Base-by-base conservation (phyloP, 2,797 vertebrate genomes). In the Platalea minor region DNA sequence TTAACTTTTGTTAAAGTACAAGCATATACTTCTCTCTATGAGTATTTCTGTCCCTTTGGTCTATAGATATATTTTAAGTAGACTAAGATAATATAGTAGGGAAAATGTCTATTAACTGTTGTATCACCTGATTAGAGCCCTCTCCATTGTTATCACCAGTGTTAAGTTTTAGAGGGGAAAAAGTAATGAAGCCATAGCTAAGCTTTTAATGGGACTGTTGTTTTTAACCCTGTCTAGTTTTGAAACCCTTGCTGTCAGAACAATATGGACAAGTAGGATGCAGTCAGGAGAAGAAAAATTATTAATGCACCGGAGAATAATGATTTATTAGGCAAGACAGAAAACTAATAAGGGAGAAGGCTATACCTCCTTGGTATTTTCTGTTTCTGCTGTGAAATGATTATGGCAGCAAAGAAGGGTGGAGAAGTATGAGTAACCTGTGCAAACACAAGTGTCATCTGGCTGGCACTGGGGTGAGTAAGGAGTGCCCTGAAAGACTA, bases 391-490 rank as follows among this genome's bases (percentile, higher is more conserved):
- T 80, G 29, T 60, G 57, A 43, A 85, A 48, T 45, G 5, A 29
- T 64, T 63, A 65, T 28, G 19, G 54, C 53, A 75, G 84, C 59
- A 88, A 89, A 88, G 89, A 88, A 81, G 56, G 91, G 86, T 88
- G 91, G 94, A 82, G 91, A 83, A 80, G 50, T 80, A 39, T 92
- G 95, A 95, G 84, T 73, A 96, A 86, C 25, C 65, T 89, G 39
- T 76, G 89, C 89, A 94, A 96, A 95, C 69, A 84, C 4, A 5
- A 33, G 33, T 4, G 65, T 68, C 75, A 59, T 26, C 75, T 93
- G 75, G 64, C 61, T 86, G 88, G 11, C 0, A 13, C 63, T 29
- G 68, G 33, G 29, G 43, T 53, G 12, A 48, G 33, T 8, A 18
- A 92, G 76, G 68, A 83, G 75, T 57, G 88, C 43, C 53, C 60